Conservation (phyloP, 2,113 vertebrate genomes). For the Leuciscus idus region DNA sequence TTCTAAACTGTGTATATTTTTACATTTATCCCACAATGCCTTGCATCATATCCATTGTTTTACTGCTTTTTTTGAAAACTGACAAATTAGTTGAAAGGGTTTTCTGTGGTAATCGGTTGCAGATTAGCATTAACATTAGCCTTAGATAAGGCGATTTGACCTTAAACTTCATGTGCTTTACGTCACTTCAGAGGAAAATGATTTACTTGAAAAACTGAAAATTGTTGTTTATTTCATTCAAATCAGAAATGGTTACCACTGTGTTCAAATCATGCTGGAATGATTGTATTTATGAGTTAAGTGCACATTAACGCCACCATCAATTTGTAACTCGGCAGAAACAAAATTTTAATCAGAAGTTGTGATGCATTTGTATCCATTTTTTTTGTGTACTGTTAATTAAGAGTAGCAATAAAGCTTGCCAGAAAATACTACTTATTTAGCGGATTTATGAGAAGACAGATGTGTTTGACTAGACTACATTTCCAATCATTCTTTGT, state of each 20-base stretch:
- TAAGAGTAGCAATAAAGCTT: background rate
- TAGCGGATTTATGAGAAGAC: constrained; percentile 4
- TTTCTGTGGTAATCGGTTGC: background rate
- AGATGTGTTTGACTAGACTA: background rate
- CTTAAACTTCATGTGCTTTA: background rate
- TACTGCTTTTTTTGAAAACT: too few species aligned
- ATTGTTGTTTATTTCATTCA: background rate
- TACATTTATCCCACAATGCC: background rate
- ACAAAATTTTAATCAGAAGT: background rate
- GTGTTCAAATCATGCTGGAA: background rate
- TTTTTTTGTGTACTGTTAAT: background rate
- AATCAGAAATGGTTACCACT: background rate
- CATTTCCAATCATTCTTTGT: background rate
- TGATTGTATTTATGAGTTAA: background rate
- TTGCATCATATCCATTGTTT: background rate
- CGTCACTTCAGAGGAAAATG: background rate
- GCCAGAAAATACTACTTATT: background rate
- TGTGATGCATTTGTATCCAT: background rate
- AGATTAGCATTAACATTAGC: background rate
- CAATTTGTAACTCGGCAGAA: background rate
- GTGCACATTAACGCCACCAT: background rate
- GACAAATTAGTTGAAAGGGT: too few species aligned
- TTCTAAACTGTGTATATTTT: background rate
- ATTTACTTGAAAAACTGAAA: background rate
- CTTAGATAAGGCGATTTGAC: background rate